A percentile compares a stretch with the other conserved stretches of the same genome.
phyloP scores from a whole-genome alignment of 2,113 vertebrate species.

The Alaudala cheleensis region DNA sequence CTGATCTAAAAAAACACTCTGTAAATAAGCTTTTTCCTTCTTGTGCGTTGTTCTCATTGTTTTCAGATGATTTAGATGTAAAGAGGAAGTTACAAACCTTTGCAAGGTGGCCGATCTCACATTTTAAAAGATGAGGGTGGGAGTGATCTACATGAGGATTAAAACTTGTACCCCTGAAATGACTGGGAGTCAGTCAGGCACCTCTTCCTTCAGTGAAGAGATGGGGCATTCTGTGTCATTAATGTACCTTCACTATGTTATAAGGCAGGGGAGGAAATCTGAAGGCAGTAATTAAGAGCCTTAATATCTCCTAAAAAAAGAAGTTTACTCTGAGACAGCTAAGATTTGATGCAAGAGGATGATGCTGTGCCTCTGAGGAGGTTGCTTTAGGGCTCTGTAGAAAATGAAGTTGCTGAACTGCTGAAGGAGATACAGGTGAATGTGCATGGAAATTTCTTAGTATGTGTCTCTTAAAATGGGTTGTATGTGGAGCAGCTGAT shows the following conservation, averaged over 20 bases:
- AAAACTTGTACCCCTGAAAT: background rate
- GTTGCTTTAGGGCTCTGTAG: background rate
- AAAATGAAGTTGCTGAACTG: background rate
- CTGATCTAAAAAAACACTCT: background rate
- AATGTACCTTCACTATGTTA: background rate
- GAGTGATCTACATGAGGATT: background rate
- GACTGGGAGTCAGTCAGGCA: background rate
- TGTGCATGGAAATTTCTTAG: background rate
- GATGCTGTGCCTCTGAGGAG: background rate
- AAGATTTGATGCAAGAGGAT: background rate
- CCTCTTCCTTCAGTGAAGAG: background rate
- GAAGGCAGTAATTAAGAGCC: background rate
- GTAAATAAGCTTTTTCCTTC: background rate
- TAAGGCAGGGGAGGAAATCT: background rate
- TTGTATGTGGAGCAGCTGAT: background rate
- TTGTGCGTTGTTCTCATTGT: background rate
- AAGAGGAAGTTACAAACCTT: background rate
- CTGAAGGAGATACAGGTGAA: background rate
- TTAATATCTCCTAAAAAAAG: background rate
- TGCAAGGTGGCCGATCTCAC: background rate
- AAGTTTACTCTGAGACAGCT: background rate
- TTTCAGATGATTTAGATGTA: background rate
- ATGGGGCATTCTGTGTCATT: fast-evolving
- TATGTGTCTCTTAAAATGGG: background rate
- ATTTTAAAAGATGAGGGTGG: background rate